These are phyloP conservation scores for Hucho hucho DNA, from an alignment of 2,113 vertebrate genomes.

Conservation along the genomic window DNA sequence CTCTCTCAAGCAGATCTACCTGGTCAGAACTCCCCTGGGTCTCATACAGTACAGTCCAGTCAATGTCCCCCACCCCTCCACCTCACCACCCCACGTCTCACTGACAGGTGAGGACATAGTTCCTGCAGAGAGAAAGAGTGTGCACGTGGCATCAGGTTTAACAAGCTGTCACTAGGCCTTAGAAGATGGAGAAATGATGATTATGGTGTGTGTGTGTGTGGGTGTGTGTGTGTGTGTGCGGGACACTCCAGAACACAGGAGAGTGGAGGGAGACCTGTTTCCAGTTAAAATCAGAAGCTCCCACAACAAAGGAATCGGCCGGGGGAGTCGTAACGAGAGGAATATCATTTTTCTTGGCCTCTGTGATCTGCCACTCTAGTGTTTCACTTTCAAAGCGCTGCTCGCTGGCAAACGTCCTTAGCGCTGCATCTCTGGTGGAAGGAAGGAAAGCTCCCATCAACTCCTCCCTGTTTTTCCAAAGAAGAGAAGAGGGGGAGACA, in stretches of 20 bases:
- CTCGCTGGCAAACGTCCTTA: constrained; percentile 65
- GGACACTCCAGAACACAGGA: constrained; percentile 41
- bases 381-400: constrained; percentile 89
- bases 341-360: constrained; percentile 94
- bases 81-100: constrained; percentile 31
- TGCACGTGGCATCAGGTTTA: constrained; percentile 58
- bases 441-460: constrained; percentile 40
- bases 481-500: neutral
- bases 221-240: constrained; percentile 12
- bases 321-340: constrained; percentile 72
- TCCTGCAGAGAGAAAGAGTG: constrained; percentile 46
- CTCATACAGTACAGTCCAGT: neutral
- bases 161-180: constrained; percentile 61
- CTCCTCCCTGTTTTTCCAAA: constrained; percentile 26
- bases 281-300: constrained; percentile 87
- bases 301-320: constrained; percentile 83
- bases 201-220: constrained; percentile 12
- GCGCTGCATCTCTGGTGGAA: constrained; percentile 53
- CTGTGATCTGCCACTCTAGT: constrained; percentile 84
- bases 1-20: constrained; percentile 13
- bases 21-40: constrained; percentile 23
- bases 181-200: constrained; percentile 28
- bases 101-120: constrained; percentile 58
- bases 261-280: constrained; percentile 79
- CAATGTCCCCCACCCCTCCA: constrained; percentile 6